These are phyloP conservation scores for Drosophila cardini DNA, from an alignment of 1,140 invertebrate species.

Conservation along the genomic window DNA sequence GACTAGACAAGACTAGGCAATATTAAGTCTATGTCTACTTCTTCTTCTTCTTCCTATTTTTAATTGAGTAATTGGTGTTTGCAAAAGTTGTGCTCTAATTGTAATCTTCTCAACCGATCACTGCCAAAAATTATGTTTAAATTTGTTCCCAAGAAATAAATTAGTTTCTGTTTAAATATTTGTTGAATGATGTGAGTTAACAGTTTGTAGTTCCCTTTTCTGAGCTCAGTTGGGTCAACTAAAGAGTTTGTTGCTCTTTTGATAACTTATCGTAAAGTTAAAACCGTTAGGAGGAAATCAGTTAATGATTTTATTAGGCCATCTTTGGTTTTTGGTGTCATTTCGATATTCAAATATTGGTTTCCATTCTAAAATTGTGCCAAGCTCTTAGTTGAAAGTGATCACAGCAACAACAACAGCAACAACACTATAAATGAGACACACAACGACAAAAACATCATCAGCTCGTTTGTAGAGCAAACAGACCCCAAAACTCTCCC, in stretches of 20 bases:
- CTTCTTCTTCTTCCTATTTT: constrained; percentile 4
- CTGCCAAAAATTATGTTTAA: constrained; percentile 60
- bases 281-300: constrained; percentile 63
- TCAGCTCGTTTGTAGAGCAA: constrained; percentile 55
- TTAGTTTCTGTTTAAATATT: constrained; percentile 28
- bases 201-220: constrained; percentile 19
- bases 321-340: constrained; percentile 60
- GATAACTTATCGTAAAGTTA: constrained; percentile 49
- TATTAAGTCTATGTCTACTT: not conserved
- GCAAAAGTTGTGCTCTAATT: constrained; percentile 65
- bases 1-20: constrained; percentile 12
- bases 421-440: not conserved
- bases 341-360: constrained; percentile 70
- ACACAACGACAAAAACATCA: constrained; percentile 1
- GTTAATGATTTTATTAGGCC: constrained; percentile 47
- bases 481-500: constrained; percentile 49
- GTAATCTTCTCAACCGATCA: constrained; percentile 61
- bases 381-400: constrained; percentile 54
- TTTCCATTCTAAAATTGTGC: constrained; percentile 57
- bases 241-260: constrained; percentile 66
- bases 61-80: constrained; percentile 64
- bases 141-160: constrained; percentile 51
- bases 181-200: constrained; percentile 28
- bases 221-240: constrained; percentile 25
- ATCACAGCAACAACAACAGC: constrained; percentile 20